Base-by-base conservation (phyloP, 1,140 invertebrate genomes). In the Drosophila jambulina region DNA sequence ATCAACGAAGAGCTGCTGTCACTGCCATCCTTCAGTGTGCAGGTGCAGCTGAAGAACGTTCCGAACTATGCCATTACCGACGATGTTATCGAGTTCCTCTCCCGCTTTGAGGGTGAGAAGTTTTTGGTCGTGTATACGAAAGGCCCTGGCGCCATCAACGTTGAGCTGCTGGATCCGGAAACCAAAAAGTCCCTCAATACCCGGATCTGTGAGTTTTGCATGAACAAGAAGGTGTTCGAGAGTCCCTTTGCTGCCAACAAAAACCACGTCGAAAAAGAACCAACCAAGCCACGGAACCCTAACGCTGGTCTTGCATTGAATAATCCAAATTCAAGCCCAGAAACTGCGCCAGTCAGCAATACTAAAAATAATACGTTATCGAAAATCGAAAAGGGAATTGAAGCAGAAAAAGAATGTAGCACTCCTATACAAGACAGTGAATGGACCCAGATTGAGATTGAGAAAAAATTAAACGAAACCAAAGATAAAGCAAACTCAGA, bases 11-110 rank as follows among this genome's bases (percentile, higher is more conserved):
- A 83, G 27, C 54, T 92, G 1, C 15, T 78, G n/a, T n/a, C 59
- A 2, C 32, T 88, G 25, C 79, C 84, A 5, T 72, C 51, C 48
- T 60, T 57, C n/a, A 38, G 29, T 9, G n/a, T 56, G 0, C 51
- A 60, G 60, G 59, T 88, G 25, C 83, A 80, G 32, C 54, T 92
- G 1, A 72, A 72, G 36, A 46, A 65, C 36, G 77, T 91, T 5
- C 19, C 36, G 1, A 71, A 74, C 17, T 69, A 63, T 57, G 7
- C 23, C 1, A 21, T 67, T 2, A 60, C 23, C 40, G 27, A 76
- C 1, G 51, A 80, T 5, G 3, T 75, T 0, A n/a, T 12, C 1
- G 15, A 65, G 19, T 78, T 72, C 17, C 25, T 81, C 0, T 29
- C 53, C 0, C 48, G 64, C 45, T 91, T 76, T 38, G 61, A 61